phyloP scores from a whole-genome alignment of 1,140 invertebrate species.

The Pollicipes pollicipes region DNA sequence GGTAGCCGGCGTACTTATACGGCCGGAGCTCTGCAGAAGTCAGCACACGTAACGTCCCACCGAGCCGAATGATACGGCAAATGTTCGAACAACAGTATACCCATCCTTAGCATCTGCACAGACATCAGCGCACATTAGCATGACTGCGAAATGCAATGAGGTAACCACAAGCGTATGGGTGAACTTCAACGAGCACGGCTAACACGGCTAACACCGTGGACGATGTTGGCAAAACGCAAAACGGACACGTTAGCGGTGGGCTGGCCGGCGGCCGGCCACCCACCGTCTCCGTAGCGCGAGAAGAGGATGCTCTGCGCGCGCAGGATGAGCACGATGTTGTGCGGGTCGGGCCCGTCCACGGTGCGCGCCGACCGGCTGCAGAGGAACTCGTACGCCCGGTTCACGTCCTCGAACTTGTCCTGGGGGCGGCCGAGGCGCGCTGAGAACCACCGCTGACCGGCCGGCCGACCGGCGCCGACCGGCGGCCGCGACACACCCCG shows the following conservation, averaged over 20 bases:
- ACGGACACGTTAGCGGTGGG: too few species aligned
- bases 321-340: slow-evolving; percentile 89
- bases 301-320: slow-evolving; percentile 93
- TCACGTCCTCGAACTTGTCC: slow-evolving; percentile 84
- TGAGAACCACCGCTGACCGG: too few species aligned
- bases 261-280: too few species aligned
- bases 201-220: too few species aligned
- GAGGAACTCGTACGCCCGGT: slow-evolving; percentile 95
- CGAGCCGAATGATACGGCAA: slow-evolving; percentile 4
- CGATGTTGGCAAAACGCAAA: too few species aligned
- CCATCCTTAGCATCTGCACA: neutral
- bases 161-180: too few species aligned
- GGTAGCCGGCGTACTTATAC: slow-evolving; percentile 98
- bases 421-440: slow-evolving; percentile 25
- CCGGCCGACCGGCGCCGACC: too few species aligned
- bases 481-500: too few species aligned
- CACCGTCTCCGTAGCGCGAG: slow-evolving; percentile 68
- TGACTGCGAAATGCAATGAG: too few species aligned
- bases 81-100: too few species aligned
- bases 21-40: slow-evolving; percentile 60
- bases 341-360: slow-evolving; percentile 76
- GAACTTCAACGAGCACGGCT: too few species aligned
- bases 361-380: slow-evolving; percentile 76
- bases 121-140: too few species aligned
- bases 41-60: slow-evolving; percentile 11